Percentiles rank a stretch among this genome's conserved stretches.
phyloP scores from a whole-genome alignment of 2,888 invertebrate species.

The Tetragnatha montana region DNA sequence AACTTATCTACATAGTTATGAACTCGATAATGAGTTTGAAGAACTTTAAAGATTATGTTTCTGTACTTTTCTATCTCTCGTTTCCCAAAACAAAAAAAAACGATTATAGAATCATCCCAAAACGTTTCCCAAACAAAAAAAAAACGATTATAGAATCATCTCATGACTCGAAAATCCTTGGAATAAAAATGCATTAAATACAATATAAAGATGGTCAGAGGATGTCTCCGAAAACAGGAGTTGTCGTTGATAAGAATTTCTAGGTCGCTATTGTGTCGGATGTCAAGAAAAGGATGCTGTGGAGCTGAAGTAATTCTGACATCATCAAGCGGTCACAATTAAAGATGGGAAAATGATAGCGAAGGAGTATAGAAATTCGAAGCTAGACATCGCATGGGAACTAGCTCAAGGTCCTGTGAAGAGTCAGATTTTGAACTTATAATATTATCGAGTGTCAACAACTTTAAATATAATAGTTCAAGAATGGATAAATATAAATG shows the following conservation, averaged over 20 bases:
- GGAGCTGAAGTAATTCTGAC: slow-evolving; percentile 5
- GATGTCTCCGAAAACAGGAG: slow-evolving; percentile 1
- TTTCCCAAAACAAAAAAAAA: too few relatives aligned
- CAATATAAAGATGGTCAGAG: not conserved
- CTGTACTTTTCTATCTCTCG: too few relatives aligned
- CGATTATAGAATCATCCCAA: not conserved
- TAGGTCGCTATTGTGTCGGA: slow-evolving; percentile 37
- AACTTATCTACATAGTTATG: too few relatives aligned
- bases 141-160: too few relatives aligned
- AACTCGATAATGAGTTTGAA: too few relatives aligned
- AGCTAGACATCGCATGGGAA: not conserved
- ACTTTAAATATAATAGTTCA: too few relatives aligned
- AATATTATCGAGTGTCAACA: too few relatives aligned
- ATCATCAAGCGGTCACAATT: not conserved
- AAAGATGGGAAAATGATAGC: not conserved
- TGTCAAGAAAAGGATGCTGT: slow-evolving; percentile 12
- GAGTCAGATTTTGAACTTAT: too few relatives aligned
- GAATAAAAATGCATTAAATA: slow-evolving; percentile 6
- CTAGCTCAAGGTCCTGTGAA: not conserved
- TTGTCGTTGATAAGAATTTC: slow-evolving; percentile 25
- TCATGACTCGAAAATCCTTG: not conserved
- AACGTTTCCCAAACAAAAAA: too few relatives aligned
- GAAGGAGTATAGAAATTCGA: not conserved
- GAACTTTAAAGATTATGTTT: too few relatives aligned
- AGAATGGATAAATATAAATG: too few relatives aligned